Evolutionary conservation across 2,888 invertebrate genomes (phyloP), one percentile per base, ranked within the genome.

Genomic region (Agonopterix alstromeriana): DNA sequence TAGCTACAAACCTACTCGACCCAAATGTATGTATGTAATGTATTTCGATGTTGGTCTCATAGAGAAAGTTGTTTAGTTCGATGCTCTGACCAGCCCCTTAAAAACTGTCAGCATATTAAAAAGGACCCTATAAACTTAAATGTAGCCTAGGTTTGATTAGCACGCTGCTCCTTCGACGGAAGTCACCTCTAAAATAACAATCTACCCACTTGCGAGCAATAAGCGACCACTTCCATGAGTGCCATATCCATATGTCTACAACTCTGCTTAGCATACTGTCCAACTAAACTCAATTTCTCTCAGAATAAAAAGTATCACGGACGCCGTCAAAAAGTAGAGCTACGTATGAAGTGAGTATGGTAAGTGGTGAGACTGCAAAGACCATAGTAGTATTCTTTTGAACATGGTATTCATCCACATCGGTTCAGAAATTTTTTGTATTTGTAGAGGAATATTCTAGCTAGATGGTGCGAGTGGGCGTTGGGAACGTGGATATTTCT

Each of bases 401-500:
- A 27, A 27, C 7, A 27, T 27, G 27, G 27, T 50, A 48, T 47
- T 50, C 52, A 56, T 48, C 46, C 35, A 38, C 53, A 54, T 56
- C 7, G 54, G 55, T 56, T 67, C 50, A 59, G 65, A 65, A 67
- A 58, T 74, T 69, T 67, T 68, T 74, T 74, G 72, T 79, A 73
- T 79, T 69, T 70, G 64, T 71, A 64, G 65, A 67, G 67, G 71
- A 76, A 79, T 78, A 77, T 79, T 78, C 71, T 77, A 62, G 72
- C 71, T 77, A 62, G 72, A 77, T 77, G 65, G 70, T 60, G 60
- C 54, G 65, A 63, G 82, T 80, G 80, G 83, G 85, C 73, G 83
- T 61, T 53, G 63, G 73, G 74, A 79, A 70, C 80, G 79, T 76
- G 70, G 71, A 77, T 85, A 84, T 85, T 86, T 82, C 65, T 76